Evolutionary conservation across 1,140 invertebrate genomes (phyloP), one percentile per base, ranked within the genome.

Genomic region (Drosophila neocordata): DNA sequence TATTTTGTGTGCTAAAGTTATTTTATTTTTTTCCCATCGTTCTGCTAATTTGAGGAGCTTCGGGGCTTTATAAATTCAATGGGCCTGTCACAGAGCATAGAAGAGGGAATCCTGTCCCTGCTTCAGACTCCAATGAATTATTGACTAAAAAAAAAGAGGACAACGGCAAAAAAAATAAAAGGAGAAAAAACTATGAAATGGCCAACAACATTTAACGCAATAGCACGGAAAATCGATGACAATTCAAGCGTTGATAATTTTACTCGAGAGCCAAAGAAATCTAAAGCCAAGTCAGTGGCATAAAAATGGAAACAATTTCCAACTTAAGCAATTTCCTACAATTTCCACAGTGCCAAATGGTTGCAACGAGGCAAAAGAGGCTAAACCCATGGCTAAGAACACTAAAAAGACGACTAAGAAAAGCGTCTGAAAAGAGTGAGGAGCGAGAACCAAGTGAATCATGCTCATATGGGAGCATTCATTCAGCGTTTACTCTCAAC

Each of bases 171-270:
- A 18, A 11, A 24, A 58, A 41, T 51, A 27, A 27, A 38, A 38
- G 15, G 15, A 20, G 56, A 68, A 57, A 18, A 2, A 48, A 48
- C 41, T 48, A 48, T 48, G 41, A 69, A 82, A 67, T 66, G 79
- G 74, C 52, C 79, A 76, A 65, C 69, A 77, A 70, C 77, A 88
- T 88, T 88, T 77, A 88, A 89, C 73, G 76, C 83, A 88, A 88
- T 69, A 88, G 84, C 84, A 87, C 83, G 83, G 83, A 88, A 88
- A 88, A 88, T 88, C 83, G 83, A 88, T 88, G 83, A 82, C 84
- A 88, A 88, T 88, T 79, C 83, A 88, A 88, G 83, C 83, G 83
- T 83, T 79, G 79, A 88, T 88, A 88, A 88, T 88, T 88, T 88
- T 73, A 57, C 79, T 73, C 77, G 61, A 69, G 77, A 70, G 61